A percentile compares a stretch with the other conserved stretches of the same genome.
These are phyloP conservation scores for Xestia xanthographa DNA, from an alignment of 2,888 invertebrate species.

Conservation along the genomic window DNA sequence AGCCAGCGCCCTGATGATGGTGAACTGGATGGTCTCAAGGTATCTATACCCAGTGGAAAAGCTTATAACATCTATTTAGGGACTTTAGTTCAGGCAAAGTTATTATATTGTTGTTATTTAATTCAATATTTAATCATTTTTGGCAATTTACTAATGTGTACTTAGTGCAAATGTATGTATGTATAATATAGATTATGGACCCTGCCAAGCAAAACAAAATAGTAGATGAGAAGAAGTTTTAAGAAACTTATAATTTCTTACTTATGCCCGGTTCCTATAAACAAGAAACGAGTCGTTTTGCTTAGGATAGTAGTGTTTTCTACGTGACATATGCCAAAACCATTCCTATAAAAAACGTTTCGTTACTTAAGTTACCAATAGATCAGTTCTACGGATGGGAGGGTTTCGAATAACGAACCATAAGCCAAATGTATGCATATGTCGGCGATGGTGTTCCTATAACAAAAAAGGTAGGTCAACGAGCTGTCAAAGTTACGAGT, in stretches of 20 bases:
- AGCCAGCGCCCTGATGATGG: slow-evolving; percentile 96
- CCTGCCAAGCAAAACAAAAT: neutral
- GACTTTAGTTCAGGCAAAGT: neutral
- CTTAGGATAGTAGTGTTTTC: too few relatives aligned
- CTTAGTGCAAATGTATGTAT: neutral
- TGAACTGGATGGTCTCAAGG: slow-evolving; percentile 95
- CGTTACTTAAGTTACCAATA: too few relatives aligned
- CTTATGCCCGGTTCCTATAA: too few relatives aligned
- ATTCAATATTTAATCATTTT: neutral
- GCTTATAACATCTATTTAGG: neutral
- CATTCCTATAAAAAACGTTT: too few relatives aligned
- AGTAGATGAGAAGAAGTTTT: neutral
- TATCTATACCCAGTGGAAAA: slow-evolving; percentile 59
- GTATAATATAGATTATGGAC: neutral
- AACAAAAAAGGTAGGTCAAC: too few relatives aligned
- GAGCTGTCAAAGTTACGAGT: too few relatives aligned
- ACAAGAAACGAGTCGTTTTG: too few relatives aligned
- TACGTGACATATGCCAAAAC: too few relatives aligned
- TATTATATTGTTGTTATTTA: neutral
- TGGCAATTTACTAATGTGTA: neutral
- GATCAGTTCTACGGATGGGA: too few relatives aligned
- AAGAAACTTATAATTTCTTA: neutral
- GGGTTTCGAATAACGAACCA: too few relatives aligned
- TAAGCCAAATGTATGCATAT: too few relatives aligned
- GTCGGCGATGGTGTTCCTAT: too few relatives aligned